Percentiles rank a stretch among this genome's conserved stretches.
Conservation (phyloP, 2,888 invertebrate genomes). For the Acleris emargana region DNA sequence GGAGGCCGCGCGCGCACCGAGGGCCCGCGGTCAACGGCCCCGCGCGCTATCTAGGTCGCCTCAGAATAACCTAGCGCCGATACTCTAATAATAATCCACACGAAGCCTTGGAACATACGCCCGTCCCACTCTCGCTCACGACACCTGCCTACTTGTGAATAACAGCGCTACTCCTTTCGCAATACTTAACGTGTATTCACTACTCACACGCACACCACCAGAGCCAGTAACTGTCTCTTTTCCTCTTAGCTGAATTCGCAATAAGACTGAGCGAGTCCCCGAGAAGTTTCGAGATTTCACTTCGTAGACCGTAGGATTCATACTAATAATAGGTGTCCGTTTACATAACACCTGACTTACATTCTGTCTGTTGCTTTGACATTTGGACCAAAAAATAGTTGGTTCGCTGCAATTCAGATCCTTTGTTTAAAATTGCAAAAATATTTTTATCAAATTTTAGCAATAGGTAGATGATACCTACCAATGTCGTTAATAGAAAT, state of each 20-base stretch:
- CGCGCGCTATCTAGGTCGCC: slow-evolving; percentile 80
- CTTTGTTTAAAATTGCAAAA: slow-evolving; percentile 31
- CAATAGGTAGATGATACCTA: no score
- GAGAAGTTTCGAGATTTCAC: slow-evolving; percentile 56
- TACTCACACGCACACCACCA: slow-evolving; percentile 53
- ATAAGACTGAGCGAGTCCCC: slow-evolving; percentile 51
- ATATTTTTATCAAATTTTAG: background rate
- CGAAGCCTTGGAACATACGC: slow-evolving; percentile 70
- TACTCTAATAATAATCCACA: slow-evolving; percentile 81
- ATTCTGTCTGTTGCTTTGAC: slow-evolving; percentile 42
- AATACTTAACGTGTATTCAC: slow-evolving; percentile 58
- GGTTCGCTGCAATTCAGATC: slow-evolving; percentile 37
- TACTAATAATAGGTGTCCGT: slow-evolving; percentile 43
- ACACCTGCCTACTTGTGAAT: slow-evolving; percentile 55
- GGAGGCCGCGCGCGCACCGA: slow-evolving; percentile 79
- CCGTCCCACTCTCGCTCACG: slow-evolving; percentile 72
- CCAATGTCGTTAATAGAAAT: no score
- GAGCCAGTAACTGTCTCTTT: slow-evolving; percentile 68
- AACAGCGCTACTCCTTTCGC: slow-evolving; percentile 68
- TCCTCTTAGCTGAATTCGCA: slow-evolving; percentile 51
- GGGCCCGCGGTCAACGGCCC: slow-evolving; percentile 83
- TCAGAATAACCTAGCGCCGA: slow-evolving; percentile 83
- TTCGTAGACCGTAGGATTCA: slow-evolving; percentile 43
- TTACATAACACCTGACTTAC: slow-evolving; percentile 56
- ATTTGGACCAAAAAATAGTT: slow-evolving; percentile 42